Evolutionary conservation across 2,888 invertebrate genomes (phyloP).

Genomic region (Ophion slaviceki): DNA sequence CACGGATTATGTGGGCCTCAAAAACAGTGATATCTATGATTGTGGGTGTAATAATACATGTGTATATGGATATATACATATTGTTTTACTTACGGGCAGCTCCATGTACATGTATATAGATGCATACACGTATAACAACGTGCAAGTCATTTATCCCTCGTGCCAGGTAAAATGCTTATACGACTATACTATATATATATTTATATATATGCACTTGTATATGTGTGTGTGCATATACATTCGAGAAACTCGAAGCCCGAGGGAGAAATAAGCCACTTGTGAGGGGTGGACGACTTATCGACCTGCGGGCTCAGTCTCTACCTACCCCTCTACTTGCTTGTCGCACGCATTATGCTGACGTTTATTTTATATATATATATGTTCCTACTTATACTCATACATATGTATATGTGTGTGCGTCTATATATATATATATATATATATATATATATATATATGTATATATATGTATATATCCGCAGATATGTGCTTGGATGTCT

Average conservation of each 20-base stretch:
- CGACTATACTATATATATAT: not conserved
- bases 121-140: constrained; percentile 1
- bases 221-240: constrained; percentile 1
- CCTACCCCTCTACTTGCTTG: constrained; percentile 42
- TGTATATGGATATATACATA: not conserved
- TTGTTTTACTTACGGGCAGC: too few species aligned
- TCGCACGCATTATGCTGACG: constrained; percentile 34
- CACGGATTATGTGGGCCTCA: not conserved
- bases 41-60: not conserved
- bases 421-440: not conserved
- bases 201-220: not conserved
- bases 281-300: constrained; percentile 80
- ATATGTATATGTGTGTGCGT: not conserved
- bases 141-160: constrained; percentile 22
- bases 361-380: not conserved
- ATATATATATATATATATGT: not conserved
- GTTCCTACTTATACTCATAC: too few species aligned
- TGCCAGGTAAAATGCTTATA: constrained; percentile 17
- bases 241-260: constrained; percentile 28
- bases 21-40: not conserved
- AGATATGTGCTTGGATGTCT: not conserved
- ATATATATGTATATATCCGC: not conserved
- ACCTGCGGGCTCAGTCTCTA: constrained; percentile 71
- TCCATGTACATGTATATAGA: not conserved
- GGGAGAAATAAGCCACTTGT: constrained; percentile 55